A percentile compares a stretch with the other conserved stretches of the same genome.
These are phyloP conservation scores for Xiphophorus birchmanni DNA, from an alignment of 2,797 vertebrate genomes.

Conservation along the genomic window DNA sequence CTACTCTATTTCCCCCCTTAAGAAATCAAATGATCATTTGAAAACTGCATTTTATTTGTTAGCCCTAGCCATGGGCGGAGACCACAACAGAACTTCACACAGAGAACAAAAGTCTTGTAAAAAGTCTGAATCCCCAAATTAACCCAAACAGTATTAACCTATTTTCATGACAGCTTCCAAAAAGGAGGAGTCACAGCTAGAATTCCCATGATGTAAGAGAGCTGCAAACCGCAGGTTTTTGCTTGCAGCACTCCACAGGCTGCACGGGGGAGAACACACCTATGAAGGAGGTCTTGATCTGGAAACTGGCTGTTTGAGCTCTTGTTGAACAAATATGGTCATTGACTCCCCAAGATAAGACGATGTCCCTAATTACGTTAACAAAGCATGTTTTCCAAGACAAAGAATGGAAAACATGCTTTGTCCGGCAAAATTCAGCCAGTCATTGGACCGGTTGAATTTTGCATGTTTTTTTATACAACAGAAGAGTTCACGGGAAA, in stretches of 20 bases:
- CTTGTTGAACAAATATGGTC: too few relatives aligned
- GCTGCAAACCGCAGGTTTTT: background rate
- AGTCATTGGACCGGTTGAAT: too few relatives aligned
- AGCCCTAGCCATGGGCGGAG: background rate
- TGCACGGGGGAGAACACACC: background rate
- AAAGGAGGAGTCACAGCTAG: background rate
- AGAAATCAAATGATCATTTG: background rate
- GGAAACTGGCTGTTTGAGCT: background rate
- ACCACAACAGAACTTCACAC: background rate
- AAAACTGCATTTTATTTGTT: background rate
- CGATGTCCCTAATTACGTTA: too few relatives aligned
- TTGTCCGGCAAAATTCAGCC: too few relatives aligned
- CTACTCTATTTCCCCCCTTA: background rate
- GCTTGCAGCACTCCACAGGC: background rate
- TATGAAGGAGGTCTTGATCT: background rate
- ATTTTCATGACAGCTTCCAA: background rate
- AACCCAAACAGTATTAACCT: background rate
- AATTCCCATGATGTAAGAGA: background rate
- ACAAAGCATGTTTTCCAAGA: too few relatives aligned
- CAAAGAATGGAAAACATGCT: too few relatives aligned
- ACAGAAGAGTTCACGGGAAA: too few relatives aligned
- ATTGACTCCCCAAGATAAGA: too few relatives aligned
- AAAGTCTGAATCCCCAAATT: background rate
- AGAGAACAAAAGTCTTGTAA: background rate
- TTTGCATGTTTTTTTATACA: too few relatives aligned